phyloP scores from a whole-genome alignment of 2,113 vertebrate species.

The Upupa epops region DNA sequence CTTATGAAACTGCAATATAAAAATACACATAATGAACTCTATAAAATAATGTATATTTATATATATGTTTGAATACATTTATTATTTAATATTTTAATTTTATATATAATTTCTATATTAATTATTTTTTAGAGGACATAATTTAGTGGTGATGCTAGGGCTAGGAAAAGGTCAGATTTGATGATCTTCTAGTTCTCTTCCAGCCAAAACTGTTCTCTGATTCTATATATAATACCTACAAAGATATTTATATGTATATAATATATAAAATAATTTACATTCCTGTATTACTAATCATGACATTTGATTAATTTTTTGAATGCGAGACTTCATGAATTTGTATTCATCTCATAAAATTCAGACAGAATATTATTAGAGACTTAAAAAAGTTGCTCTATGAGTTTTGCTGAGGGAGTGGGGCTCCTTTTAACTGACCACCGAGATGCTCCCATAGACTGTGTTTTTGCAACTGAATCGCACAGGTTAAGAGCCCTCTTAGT shows the following conservation, averaged over 20 bases:
- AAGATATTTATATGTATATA: too few species aligned
- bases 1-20: constrained; percentile 38
- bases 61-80: too few species aligned
- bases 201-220: too few species aligned
- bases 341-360: constrained; percentile 9
- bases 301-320: not conserved
- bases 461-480: not conserved
- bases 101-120: too few species aligned
- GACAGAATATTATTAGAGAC: not conserved
- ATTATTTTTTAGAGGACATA: too few species aligned
- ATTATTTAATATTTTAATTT: too few species aligned
- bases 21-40: not conserved
- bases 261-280: not conserved
- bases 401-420: not conserved
- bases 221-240: too few species aligned
- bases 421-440: not conserved
- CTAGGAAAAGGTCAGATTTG: too few species aligned
- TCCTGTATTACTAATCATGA: not conserved
- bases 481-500: not conserved
- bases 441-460: not conserved
- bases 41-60: not conserved
- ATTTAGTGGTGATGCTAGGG: too few species aligned
- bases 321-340: constrained; percentile 21
- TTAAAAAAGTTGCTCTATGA: not conserved
- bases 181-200: too few species aligned